Conservation (phyloP, 2,888 invertebrate genomes). For the Scrobipalpa costella region DNA sequence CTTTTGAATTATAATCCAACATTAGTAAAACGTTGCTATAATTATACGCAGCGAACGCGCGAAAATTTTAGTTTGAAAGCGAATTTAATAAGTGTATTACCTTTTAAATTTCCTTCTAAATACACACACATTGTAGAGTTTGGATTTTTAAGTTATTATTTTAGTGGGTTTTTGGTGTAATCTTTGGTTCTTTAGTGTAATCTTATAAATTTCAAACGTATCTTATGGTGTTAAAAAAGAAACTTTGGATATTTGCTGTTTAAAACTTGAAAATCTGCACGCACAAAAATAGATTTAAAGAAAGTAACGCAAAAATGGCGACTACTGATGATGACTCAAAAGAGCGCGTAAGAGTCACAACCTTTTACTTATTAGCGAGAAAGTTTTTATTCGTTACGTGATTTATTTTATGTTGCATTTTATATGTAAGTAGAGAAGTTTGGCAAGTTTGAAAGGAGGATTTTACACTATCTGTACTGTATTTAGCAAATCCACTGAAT, state of each 20-base stretch:
- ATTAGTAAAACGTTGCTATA: not conserved
- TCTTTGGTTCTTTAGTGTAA: too few relatives aligned
- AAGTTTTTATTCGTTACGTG: not conserved
- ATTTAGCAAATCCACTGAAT: too few relatives aligned
- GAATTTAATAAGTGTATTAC: not conserved
- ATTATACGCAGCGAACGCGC: not conserved
- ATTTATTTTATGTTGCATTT: not conserved
- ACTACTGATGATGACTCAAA: not conserved
- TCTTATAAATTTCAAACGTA: too few relatives aligned
- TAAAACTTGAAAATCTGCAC: too few relatives aligned
- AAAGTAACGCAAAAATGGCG: not conserved
- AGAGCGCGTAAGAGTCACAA: not conserved
- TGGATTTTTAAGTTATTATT: not conserved
- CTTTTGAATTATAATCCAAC: slow-evolving; percentile 1
- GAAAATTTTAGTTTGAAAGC: not conserved
- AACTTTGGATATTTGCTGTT: too few relatives aligned
- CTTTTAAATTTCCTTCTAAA: too few relatives aligned
- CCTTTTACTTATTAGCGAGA: not conserved
- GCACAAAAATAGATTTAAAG: too few relatives aligned
- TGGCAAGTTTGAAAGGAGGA: not conserved
- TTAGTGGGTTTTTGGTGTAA: not conserved
- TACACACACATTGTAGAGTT: too few relatives aligned
- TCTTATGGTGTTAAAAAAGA: too few relatives aligned
- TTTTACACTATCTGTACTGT: too few relatives aligned
- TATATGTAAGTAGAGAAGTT: not conserved